Base-by-base conservation (phyloP, 2,888 invertebrate genomes). In the Malacosoma neustria region DNA sequence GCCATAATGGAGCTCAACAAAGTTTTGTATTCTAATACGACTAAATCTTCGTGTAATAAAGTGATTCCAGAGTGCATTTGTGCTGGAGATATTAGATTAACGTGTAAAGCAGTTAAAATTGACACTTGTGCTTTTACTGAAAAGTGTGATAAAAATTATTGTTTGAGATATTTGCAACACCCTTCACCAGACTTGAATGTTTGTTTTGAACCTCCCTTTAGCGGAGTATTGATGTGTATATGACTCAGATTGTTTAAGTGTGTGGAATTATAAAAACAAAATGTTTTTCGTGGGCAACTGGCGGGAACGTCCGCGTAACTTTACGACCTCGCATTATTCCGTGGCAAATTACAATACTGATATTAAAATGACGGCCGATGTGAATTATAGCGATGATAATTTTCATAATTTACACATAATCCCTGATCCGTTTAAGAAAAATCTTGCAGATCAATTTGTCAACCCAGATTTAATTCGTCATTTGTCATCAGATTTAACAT, bases 1-100 rank as follows among this genome's bases (percentile, higher is more conserved):
- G 61, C 60, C 64, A 85, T 59, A 79, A 85, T 85, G 84, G 84
- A 84, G 84, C 72, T 60, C 54, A 57, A 58, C 49, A 76, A 66
- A 63, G 62, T 65, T 57, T 43, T 56, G 45, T 58, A 61, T 66
- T 65, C 54, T 51, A 62, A 70, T 61, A 49, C 61, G 59, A 66
- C 57, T 63, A 66, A 72, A 58, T 65, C 58, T 49, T 45, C 60
- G 48, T 68, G 65, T 72, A 53, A 39, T 30, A 34, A 14, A 36
- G 6, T 6, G 11, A 15, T 30, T 14, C 11, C 34, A 15, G 22
- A 34, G 34, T 29, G 34, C 13, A 29, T 34, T 34, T 29, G 5
- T 34, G n/a, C 29, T 38, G 51, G 58, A 48, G 66, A 65, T 3
- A 22, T 22, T 22, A 7, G 22, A 9, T 22, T 22, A 22, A 9